A percentile compares a stretch with the other conserved stretches of the same genome.
These are phyloP conservation scores for Tachina lurida DNA, from an alignment of 2,888 invertebrate species.

Conservation along the genomic window DNA sequence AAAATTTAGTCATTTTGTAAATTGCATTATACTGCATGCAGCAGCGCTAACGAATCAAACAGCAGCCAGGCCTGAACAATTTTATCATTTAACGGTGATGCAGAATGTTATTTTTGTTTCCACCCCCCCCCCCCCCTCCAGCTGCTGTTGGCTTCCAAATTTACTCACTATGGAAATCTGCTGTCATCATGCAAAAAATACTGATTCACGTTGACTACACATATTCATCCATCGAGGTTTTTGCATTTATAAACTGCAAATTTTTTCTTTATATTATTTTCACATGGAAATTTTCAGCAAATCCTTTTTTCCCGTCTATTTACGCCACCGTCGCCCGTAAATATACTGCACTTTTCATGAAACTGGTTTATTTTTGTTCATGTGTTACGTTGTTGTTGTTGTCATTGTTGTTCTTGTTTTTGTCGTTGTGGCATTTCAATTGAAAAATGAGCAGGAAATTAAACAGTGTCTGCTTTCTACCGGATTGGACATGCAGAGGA, in stretches of 20 bases:
- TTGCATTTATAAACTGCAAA: slow-evolving; percentile 33
- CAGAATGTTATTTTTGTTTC: neutral
- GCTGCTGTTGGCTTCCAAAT: slow-evolving; percentile 18
- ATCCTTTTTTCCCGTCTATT: neutral
- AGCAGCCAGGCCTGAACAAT: neutral
- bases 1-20: slow-evolving; percentile 39
- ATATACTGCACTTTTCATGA: neutral
- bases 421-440: slow-evolving; percentile 73
- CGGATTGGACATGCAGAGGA: slow-evolving; percentile 63
- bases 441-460: slow-evolving; percentile 80
- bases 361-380: neutral
- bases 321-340: neutral
- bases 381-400: neutral
- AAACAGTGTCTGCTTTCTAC: slow-evolving; percentile 76
- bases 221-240: neutral
- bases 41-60: neutral
- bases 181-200: slow-evolving; percentile 44
- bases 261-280: slow-evolving; percentile 7
- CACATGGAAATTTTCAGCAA: slow-evolving; percentile 3
- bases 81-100: slow-evolving; percentile 25
- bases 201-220: neutral
- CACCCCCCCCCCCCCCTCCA: neutral
- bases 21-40: slow-evolving; percentile 21
- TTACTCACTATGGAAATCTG: slow-evolving; percentile 36
- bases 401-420: slow-evolving; percentile 7